A percentile compares a stretch with the other conserved stretches of the same genome.
These are phyloP conservation scores for Leptinotarsa tumamoca DNA, from an alignment of 2,888 invertebrate genomes.

Conservation along the genomic window DNA sequence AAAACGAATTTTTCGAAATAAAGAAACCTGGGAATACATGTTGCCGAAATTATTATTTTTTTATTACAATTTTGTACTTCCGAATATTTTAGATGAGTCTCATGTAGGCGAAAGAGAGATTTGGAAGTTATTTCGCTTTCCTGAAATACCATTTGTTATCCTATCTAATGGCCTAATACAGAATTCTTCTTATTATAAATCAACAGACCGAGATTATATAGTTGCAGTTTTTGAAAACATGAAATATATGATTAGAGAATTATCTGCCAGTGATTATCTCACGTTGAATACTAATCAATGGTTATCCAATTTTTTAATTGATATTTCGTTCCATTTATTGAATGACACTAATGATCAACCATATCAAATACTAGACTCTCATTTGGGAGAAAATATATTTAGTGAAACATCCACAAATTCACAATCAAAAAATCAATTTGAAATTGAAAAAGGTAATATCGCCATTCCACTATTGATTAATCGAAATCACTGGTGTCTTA, in stretches of 20 bases:
- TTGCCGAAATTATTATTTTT: not conserved
- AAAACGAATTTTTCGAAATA: constrained; percentile 2
- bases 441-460: not conserved
- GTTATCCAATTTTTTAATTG: not conserved
- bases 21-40: not conserved
- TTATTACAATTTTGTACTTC: not conserved
- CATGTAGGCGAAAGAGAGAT: no score
- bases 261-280: not conserved
- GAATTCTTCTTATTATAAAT: not conserved
- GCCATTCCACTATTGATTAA: not conserved
- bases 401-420: not conserved
- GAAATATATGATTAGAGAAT: not conserved
- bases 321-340: not conserved
- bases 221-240: not conserved
- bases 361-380: not conserved
- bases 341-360: not conserved
- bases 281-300: not conserved
- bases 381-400: no score
- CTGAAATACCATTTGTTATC: not conserved
- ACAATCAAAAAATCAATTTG: not conserved
- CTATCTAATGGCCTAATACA: not conserved
- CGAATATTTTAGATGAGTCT: not conserved
- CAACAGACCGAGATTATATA: not conserved
- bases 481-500: constrained; percentile 7
- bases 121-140: not conserved